These are phyloP conservation scores for Campylomormyrus numenius DNA, from an alignment of 2,113 vertebrate genomes.

Conservation along the genomic window DNA sequence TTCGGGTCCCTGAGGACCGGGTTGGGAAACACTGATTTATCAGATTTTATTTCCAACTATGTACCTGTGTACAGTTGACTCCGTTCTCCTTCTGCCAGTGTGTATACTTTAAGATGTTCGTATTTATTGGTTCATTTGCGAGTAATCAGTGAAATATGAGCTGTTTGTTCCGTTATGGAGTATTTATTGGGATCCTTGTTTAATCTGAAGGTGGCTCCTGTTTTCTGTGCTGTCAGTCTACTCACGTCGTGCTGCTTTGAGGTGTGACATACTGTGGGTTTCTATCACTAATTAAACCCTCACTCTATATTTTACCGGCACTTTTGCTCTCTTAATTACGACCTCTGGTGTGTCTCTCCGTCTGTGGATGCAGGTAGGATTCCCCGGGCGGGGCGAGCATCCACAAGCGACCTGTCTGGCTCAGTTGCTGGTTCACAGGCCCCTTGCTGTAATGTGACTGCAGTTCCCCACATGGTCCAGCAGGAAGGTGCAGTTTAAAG, in stretches of 20 bases:
- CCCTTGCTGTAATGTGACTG: background rate
- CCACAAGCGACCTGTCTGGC: background rate
- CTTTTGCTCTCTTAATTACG: constrained; percentile 35
- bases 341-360: constrained; percentile 9
- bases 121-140: constrained; percentile 62
- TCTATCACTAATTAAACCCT: constrained; percentile 73
- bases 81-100: constrained; percentile 62
- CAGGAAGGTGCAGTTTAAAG: background rate
- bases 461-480: background rate
- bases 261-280: constrained; percentile 73
- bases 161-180: constrained; percentile 73
- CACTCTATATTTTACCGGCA: constrained; percentile 68
- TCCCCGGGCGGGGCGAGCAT: background rate
- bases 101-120: constrained; percentile 68
- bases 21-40: constrained; percentile 49
- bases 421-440: background rate
- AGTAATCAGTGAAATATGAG: constrained; percentile 67
- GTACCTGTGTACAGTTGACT: constrained; percentile 59
- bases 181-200: constrained; percentile 71
- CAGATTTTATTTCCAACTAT: constrained; percentile 63
- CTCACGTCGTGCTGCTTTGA: constrained; percentile 73
- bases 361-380: background rate
- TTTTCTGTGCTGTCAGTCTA: constrained; percentile 70
- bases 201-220: constrained; percentile 67
- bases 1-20: background rate